Base-by-base conservation (phyloP, 92 coral and sea anemone genomes). In the Bergia puertoricense region DNA sequence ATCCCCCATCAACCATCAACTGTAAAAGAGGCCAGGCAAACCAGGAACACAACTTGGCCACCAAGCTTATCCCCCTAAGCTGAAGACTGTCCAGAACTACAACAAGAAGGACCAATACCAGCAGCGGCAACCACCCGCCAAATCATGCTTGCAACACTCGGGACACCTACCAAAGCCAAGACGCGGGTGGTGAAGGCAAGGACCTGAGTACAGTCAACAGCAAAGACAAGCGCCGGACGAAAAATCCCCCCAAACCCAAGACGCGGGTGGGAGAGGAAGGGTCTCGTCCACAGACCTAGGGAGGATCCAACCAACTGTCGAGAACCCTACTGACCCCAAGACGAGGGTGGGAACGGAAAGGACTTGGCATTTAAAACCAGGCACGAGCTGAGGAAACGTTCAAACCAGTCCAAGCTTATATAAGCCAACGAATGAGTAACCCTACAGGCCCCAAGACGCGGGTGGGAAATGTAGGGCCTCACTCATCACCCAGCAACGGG, bases 161-260 rank as follows among this genome's bases (percentile, higher is more conserved):
- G 65, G 65, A 56, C 65, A 56, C 65, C 65, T 56, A 56, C 76
- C 76, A 72, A 72, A 72, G 76, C 76, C 76, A 72, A 10, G 76
- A 72, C 76, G 76, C 76, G 76, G 76, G 37, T 72, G 76, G 76
- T 72, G 76, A 36, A 72, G 76, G 76, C 76, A 72, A 72, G 76
- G 76, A 72, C 76, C 76, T 36, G 76, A 72, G 76, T 36, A 72
- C 76, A 72, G 76, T 72, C 76, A 72, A 72, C 76, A 72, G 76
- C 76, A 72, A 56, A 56, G 65, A 56, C 65, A 56, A 56, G 65
- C 65, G 65, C 65, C 65, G 65, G 65, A 56, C 65, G 65, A 56
- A 56, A 56, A 56, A 56, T 56, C 65, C 65, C 65, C 65, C 65
- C 65, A 56, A 72, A 72, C 76, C 38, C 37, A 72, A 22, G 76